Evolutionary conservation across 2,888 invertebrate species (phyloP).

Genomic region (Tenthredo notha): DNA sequence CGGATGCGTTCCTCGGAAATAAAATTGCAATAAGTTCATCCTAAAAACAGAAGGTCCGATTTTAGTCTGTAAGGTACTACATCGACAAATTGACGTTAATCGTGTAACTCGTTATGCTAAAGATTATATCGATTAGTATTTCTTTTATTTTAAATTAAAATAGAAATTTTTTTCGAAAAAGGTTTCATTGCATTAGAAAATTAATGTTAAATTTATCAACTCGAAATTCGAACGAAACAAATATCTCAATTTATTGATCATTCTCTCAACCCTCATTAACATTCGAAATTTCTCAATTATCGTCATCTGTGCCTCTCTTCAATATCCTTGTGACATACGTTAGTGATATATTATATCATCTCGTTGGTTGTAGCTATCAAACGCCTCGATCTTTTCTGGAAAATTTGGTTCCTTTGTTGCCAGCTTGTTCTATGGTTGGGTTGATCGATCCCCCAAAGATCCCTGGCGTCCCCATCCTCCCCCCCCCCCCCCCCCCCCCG

Average conservation of each 20-base stretch:
- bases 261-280: not conserved
- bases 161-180: not conserved
- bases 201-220: not conserved
- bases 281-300: not conserved
- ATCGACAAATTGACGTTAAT: not conserved
- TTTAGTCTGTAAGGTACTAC: not conserved
- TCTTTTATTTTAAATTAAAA: not conserved
- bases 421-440: slow-evolving; percentile 11
- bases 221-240: not conserved
- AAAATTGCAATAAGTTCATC: slow-evolving; percentile 43
- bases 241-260: not conserved
- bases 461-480: not conserved
- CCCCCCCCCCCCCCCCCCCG: no score
- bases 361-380: slow-evolving; percentile 5
- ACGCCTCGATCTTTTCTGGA: not conserved
- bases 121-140: no score
- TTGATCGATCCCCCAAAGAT: not conserved
- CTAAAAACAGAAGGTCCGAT: not conserved
- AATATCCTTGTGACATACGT: slow-evolving; percentile 20
- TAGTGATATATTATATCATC: slow-evolving; percentile 18
- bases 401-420: slow-evolving; percentile 10
- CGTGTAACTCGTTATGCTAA: not conserved
- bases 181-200: not conserved
- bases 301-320: not conserved
- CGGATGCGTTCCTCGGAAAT: slow-evolving; percentile 34